phyloP scores from a whole-genome alignment of 2,888 invertebrate genomes.

The Physocephala rufipes region DNA sequence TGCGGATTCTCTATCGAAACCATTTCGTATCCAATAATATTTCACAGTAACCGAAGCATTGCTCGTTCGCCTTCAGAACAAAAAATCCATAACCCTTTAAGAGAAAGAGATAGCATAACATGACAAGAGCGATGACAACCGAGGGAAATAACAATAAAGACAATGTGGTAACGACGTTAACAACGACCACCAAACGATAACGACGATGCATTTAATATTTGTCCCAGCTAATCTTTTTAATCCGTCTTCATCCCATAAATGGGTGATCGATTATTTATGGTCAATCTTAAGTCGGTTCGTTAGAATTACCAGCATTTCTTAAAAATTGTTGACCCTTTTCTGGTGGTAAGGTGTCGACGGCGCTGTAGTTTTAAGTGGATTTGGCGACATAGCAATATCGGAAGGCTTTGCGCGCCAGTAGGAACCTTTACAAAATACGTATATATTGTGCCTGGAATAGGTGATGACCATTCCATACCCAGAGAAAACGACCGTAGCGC shows the following conservation, averaged over 20 bases:
- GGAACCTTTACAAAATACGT: too few relatives aligned
- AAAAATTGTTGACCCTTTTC: too few relatives aligned
- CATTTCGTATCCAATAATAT: slow-evolving; percentile 18
- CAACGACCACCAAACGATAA: background rate
- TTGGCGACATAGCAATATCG: too few relatives aligned
- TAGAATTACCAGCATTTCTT: too few relatives aligned
- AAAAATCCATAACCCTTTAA: too few relatives aligned
- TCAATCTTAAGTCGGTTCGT: background rate
- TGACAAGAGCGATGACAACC: too few relatives aligned
- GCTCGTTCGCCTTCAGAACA: background rate
- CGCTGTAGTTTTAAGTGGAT: too few relatives aligned
- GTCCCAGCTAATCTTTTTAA: slow-evolving; percentile 21
- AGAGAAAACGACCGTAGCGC: too few relatives aligned
- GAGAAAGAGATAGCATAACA: background rate
- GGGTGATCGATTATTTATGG: slow-evolving; percentile 26
- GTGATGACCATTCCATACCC: too few relatives aligned
- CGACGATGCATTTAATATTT: background rate
- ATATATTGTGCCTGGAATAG: too few relatives aligned
- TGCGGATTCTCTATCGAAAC: slow-evolving; percentile 28
- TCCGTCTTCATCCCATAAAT: slow-evolving; percentile 27
- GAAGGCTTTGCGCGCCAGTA: too few relatives aligned
- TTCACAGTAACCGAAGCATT: background rate
- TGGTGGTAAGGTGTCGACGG: too few relatives aligned
- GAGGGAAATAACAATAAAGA: background rate
- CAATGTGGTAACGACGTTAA: background rate